These are phyloP conservation scores for Thermophis baileyi DNA, from an alignment of 2,113 vertebrate genomes.

Conservation along the genomic window DNA sequence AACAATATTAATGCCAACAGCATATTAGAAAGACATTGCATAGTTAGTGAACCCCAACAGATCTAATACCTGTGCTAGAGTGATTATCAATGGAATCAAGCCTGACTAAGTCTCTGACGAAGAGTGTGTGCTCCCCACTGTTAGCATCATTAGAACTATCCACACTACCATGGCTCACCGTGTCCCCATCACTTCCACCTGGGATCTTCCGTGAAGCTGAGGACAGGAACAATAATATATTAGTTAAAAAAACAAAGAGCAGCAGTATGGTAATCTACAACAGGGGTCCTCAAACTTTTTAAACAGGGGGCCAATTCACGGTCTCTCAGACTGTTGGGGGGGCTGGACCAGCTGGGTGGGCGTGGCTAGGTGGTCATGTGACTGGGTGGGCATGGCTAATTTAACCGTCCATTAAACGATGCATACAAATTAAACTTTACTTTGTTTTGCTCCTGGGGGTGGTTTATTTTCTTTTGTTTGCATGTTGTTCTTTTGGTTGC, in stretches of 20 bases:
- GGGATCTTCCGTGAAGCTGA: constrained; percentile 66
- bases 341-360: no score
- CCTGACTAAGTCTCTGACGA: constrained; percentile 75
- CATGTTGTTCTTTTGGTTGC: no score
- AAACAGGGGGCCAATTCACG: no score
- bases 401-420: no score
- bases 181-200: constrained; percentile 78
- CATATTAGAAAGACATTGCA: constrained; percentile 34
- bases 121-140: constrained; percentile 78
- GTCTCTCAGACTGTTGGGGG: no score
- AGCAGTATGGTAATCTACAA: not conserved
- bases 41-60: constrained; percentile 59
- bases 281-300: no score
- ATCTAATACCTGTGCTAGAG: constrained; percentile 83
- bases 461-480: no score
- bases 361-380: no score
- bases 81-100: constrained; percentile 78
- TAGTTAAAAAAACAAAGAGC: constrained; percentile 34
- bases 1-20: constrained; percentile 19
- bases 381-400: no score
- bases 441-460: no score
- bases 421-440: no score
- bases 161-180: constrained; percentile 84
- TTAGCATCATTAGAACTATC: constrained; percentile 87
- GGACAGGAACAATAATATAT: constrained; percentile 64